phyloP scores from a whole-genome alignment of 2,888 invertebrate genomes.

The Lymantria dispar region DNA sequence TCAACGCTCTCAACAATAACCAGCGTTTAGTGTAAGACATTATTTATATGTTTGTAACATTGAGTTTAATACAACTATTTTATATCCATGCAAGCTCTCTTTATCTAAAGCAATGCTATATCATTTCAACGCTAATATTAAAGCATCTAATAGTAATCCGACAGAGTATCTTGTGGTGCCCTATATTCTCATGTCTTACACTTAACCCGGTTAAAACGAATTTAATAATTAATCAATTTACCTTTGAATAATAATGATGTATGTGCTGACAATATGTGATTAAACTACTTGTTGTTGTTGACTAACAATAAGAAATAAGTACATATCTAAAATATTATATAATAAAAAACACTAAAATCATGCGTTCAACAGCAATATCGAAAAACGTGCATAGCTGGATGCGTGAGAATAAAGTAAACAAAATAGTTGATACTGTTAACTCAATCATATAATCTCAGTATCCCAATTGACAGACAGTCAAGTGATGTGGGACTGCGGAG shows the following conservation, averaged over 20 bases:
- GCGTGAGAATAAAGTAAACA: slow-evolving; percentile 76
- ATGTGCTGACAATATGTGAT: slow-evolving; percentile 79
- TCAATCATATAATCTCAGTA: slow-evolving; percentile 56
- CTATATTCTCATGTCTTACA: slow-evolving; percentile 63
- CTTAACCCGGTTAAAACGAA: slow-evolving; percentile 64
- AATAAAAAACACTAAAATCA: slow-evolving; percentile 62
- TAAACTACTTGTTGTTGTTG: slow-evolving; percentile 58
- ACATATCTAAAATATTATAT: slow-evolving; percentile 47
- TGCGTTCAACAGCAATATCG: slow-evolving; percentile 78
- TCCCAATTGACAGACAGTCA: slow-evolving; percentile 43
- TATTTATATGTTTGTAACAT: slow-evolving; percentile 23
- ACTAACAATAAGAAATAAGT: slow-evolving; percentile 66
- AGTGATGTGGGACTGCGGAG: slow-evolving; percentile 42
- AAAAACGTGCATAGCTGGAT: slow-evolving; percentile 81
- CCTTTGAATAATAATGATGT: slow-evolving; percentile 72
- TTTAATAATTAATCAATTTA: slow-evolving; percentile 54
- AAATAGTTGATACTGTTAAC: slow-evolving; percentile 59
- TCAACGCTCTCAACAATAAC: slow-evolving; percentile 81
- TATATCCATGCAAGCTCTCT: slow-evolving; percentile 59
- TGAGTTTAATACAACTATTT: slow-evolving; percentile 47
- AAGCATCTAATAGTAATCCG: slow-evolving; percentile 53
- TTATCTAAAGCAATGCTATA: slow-evolving; percentile 53
- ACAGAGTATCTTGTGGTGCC: slow-evolving; percentile 34
- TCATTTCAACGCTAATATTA: slow-evolving; percentile 36
- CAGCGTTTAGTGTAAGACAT: slow-evolving; percentile 76